Conservation (phyloP, 2,797 vertebrate genomes). For the Triplophysa bombifrons region DNA sequence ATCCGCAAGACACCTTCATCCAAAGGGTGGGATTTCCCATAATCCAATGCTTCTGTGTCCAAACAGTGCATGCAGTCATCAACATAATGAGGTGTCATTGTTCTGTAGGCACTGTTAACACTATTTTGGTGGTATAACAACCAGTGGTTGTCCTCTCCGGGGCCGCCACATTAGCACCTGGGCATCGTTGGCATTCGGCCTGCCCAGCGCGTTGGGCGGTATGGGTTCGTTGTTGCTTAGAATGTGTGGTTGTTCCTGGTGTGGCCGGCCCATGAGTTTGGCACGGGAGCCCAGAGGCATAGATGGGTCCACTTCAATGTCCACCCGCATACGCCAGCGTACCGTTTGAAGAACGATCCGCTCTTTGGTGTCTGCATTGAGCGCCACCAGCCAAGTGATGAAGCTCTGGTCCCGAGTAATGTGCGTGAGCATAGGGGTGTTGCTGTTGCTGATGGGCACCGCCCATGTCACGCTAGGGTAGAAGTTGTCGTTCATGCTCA, state of each 20-base stretch:
- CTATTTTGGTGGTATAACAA: constrained; percentile 97
- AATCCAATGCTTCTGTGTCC: constrained; percentile 6
- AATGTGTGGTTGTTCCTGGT: constrained; percentile 97
- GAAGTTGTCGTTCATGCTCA: constrained; percentile 99
- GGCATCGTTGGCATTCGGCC: constrained; percentile 65
- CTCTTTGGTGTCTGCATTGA: constrained; percentile 96
- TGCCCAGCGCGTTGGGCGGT: constrained; percentile 93
- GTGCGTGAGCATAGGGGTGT: constrained; percentile 92
- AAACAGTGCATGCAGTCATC: constrained; percentile 18
- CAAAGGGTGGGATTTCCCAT: constrained; percentile 3
- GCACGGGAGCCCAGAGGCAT: constrained; percentile 93
- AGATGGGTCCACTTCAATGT: constrained; percentile 93
- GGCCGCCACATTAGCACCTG: constrained; percentile 99
- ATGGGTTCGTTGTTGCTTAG: constrained; percentile 98
- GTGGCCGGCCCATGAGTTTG: constrained; percentile 89
- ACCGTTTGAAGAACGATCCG: constrained; percentile 97
- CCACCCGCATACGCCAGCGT: constrained; percentile 98
- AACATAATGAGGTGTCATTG: background rate
- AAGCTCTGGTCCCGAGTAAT: constrained; percentile 99
- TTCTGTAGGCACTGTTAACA: constrained; percentile 36
- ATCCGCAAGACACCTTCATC: constrained; percentile 12
- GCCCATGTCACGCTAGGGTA: constrained; percentile 83
- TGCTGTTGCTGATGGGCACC: constrained; percentile 93
- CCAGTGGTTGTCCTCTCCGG: constrained; percentile 89
- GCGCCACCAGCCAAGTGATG: constrained; percentile 98